Conservation (phyloP, 37 sponge, comb jelly and placozoan genomes). For the Diacarnus erythraeanus region DNA sequence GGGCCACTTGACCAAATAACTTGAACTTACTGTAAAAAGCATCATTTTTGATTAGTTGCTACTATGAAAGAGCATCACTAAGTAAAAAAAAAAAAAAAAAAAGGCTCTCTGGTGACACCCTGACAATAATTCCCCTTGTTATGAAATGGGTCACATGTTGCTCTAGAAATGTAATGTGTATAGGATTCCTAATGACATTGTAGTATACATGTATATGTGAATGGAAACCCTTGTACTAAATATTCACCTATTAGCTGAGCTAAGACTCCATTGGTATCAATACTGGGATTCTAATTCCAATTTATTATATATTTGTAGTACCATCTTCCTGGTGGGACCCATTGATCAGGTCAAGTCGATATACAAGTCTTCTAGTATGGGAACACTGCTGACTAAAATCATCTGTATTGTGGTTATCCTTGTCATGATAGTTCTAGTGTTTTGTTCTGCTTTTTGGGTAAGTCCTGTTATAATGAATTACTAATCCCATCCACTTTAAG, state of each 20-base stretch:
- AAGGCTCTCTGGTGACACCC: too few species aligned
- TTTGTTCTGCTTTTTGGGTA: slow-evolving; percentile 56
- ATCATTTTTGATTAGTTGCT: too few species aligned
- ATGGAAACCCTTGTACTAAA: too few species aligned
- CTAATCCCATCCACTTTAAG: background rate
- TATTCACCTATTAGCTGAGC: too few species aligned
- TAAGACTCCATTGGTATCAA: background rate
- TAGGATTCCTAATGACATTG: too few species aligned
- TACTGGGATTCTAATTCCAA: background rate
- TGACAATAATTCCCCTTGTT: too few species aligned
- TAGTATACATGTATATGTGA: too few species aligned
- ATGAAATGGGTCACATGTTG: too few species aligned
- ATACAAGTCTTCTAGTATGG: slow-evolving; percentile 20
- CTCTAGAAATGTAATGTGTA: too few species aligned
- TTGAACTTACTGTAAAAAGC: too few species aligned
- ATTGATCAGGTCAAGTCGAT: slow-evolving; percentile 73
- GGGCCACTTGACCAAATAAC: too few species aligned
- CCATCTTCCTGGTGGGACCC: slow-evolving; percentile 78
- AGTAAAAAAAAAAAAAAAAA: background rate
- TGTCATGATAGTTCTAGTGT: slow-evolving; percentile 24
- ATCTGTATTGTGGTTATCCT: slow-evolving; percentile 37
- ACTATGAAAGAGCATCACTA: background rate
- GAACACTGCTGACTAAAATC: slow-evolving; percentile 54
- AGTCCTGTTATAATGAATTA: background rate
- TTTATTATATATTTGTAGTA: slow-evolving; percentile 27